Percentiles rank a stretch among this genome's conserved stretches.
Evolutionary conservation across 2,797 vertebrate species (phyloP).

Genomic region (Aphelocoma californica): DNA sequence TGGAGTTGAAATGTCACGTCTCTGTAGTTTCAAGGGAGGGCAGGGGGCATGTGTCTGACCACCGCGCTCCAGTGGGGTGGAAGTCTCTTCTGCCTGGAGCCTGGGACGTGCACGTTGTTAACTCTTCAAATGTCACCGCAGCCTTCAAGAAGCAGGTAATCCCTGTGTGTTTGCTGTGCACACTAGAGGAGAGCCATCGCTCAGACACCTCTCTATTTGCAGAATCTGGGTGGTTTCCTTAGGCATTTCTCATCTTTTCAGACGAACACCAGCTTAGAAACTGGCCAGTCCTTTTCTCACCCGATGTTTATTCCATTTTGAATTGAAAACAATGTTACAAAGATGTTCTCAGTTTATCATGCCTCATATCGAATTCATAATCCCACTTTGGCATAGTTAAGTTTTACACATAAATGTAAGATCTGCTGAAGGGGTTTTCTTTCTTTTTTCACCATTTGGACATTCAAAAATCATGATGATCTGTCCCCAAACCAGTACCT

Average conservation of each 20-base stretch:
- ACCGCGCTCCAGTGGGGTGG: background rate
- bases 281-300: background rate
- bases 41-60: background rate
- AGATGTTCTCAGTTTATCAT: background rate
- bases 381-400: background rate
- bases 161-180: background rate
- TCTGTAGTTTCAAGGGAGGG: background rate
- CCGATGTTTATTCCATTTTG: background rate
- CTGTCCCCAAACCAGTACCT: accelerated
- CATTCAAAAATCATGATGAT: background rate
- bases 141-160: background rate
- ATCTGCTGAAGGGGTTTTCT: background rate
- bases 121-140: background rate
- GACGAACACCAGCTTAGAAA: background rate
- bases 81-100: background rate
- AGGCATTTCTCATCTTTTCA: background rate
- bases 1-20: background rate
- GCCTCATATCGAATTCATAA: background rate
- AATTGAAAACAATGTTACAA: background rate
- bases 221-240: background rate
- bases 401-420: background rate
- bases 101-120: accelerated
- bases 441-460: background rate
- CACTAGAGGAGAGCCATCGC: accelerated
- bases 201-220: background rate